Evolutionary conservation across 2,797 vertebrate genomes (phyloP), one percentile per base, ranked within the genome.

Genomic region (Gymnodraco acuticeps): DNA sequence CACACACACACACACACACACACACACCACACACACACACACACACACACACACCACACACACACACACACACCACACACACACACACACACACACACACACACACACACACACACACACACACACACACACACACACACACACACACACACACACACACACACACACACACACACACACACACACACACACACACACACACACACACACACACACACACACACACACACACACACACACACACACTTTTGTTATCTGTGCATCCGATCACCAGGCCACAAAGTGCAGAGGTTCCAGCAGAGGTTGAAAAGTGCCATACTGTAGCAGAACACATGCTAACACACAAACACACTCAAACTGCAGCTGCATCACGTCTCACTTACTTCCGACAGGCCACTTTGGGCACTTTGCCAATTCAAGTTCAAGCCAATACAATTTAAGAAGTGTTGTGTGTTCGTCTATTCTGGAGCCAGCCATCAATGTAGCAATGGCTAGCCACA

Each of bases 341-440:
- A 64, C 71, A 78, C 75, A 81, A 64, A 77, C 58, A 88, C 81
- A 65, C 72, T 77, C 58, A 4, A 72, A 66, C 54, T 69, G 76
- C 90, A 92, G 86, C 90, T 90, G 87, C 77, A 72, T 65, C 73
- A 5, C 19, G 61, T 92, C 88, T 88, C 76, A 43, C 52, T 86
- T 73, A 82, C 81, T 88, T 92, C 87, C 86, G 75, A 91, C 87
- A 92, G 46, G 45, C 70, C 64, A 68, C 78, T 87, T 88, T 77
- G 55, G 48, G 70, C 64, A 41, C 71, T 54, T 47, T 51, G 80
- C 79, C 78, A 84, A 76, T 41, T 82, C 65, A 79, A 76, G 75
- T 81, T 84, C 65, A 69, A 80, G 52, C 71, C 78, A 62, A 19
- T 62, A 71, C 66, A 66, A 64, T 61, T 70, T 66, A 47, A 77